These are phyloP conservation scores for Heliconius ethilla DNA, from an alignment of 2,888 invertebrate genomes.

Conservation along the genomic window DNA sequence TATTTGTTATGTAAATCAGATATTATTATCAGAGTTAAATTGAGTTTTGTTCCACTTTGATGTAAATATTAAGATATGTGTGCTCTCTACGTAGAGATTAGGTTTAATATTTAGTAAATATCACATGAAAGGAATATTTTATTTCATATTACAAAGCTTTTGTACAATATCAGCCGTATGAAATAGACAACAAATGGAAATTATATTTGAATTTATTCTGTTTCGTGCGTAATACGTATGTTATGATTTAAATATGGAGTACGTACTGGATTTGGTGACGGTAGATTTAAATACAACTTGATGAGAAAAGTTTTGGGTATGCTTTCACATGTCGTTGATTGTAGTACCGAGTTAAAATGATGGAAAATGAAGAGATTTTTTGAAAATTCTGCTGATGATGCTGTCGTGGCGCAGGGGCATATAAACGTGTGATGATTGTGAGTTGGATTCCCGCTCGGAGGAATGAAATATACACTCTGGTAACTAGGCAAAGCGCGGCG, in stretches of 20 bases:
- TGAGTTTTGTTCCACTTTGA: neutral
- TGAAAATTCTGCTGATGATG: too few species aligned
- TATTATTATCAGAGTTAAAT: slow-evolving; percentile 8
- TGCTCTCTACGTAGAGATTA: slow-evolving; percentile 1
- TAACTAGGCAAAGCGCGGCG: neutral
- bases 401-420: too few species aligned
- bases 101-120: slow-evolving; percentile 1
- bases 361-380: too few species aligned
- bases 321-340: neutral
- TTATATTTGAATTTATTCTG: slow-evolving; percentile 11
- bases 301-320: neutral
- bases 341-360: neutral
- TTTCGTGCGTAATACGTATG: neutral
- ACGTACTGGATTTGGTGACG: too few species aligned
- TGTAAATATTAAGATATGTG: neutral
- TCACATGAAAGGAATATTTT: slow-evolving; percentile 7
- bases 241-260: too few species aligned
- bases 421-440: neutral
- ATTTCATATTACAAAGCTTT: neutral
- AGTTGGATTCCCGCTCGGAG: neutral
- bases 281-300: neutral
- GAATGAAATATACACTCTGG: neutral
- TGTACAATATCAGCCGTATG: slow-evolving; percentile 8
- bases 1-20: slow-evolving; percentile 16
- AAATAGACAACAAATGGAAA: slow-evolving; percentile 9